Evolutionary conservation across 2,797 vertebrate genomes (phyloP).

Genomic region (Numenius phaeopus): DNA sequence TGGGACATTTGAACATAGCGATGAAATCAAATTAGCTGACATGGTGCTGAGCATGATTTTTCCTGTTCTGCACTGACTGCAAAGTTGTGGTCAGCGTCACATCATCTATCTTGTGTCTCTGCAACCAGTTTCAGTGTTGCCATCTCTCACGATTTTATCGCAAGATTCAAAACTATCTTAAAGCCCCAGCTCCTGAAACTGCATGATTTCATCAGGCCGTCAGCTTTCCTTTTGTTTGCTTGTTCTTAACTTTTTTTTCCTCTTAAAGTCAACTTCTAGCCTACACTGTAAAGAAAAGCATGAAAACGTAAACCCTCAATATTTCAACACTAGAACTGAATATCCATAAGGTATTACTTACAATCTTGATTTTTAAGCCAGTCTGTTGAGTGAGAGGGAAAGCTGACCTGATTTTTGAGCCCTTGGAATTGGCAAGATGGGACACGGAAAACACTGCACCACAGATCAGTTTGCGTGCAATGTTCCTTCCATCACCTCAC

Average conservation of each 20-base stretch:
- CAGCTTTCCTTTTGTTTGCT: constrained; percentile 24
- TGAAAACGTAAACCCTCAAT: neutral
- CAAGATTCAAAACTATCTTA: constrained; percentile 48
- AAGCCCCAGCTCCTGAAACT: constrained; percentile 49
- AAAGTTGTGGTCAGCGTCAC: constrained; percentile 48
- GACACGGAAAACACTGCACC: neutral
- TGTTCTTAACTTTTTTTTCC: neutral
- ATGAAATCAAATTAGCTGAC: constrained; percentile 62
- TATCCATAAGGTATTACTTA: constrained; percentile 22
- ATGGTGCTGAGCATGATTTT: constrained; percentile 59
- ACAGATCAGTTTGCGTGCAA: constrained; percentile 13
- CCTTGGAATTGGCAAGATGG: neutral
- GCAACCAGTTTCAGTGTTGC: constrained; percentile 50
- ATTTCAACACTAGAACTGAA: constrained; percentile 21
- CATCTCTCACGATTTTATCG: constrained; percentile 54
- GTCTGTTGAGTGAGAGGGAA: neutral
- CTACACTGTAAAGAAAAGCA: neutral
- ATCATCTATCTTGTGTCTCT: constrained; percentile 43
- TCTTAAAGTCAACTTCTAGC: neutral
- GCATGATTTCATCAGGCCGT: constrained; percentile 13
- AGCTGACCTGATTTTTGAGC: constrained; percentile 63
- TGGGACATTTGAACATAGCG: neutral
- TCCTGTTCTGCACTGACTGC: constrained; percentile 62
- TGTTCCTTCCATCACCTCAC: neutral
- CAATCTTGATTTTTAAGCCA: constrained; percentile 49